Evolutionary conservation across 2,797 vertebrate genomes (phyloP).

Genomic region (Pelochelys cantorii): DNA sequence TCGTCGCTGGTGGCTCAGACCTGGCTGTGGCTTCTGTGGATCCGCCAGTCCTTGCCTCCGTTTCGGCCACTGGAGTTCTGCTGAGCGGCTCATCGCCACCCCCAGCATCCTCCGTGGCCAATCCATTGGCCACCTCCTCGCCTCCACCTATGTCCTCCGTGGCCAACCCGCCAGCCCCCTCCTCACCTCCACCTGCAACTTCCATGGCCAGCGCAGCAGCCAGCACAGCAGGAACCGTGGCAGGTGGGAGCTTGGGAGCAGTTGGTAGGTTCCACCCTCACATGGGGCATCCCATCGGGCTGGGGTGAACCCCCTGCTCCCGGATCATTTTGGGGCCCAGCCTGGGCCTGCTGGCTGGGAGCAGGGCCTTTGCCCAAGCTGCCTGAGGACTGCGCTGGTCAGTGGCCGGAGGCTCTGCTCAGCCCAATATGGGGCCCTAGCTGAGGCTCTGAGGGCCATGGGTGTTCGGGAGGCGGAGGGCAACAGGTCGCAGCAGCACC

Average conservation of each 20-base stretch:
- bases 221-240: no score
- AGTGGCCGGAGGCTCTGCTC: rapidly evolving
- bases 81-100: no score
- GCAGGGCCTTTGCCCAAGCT: not conserved
- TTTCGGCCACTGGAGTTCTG: not conserved
- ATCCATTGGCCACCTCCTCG: not conserved
- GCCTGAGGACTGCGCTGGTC: not conserved
- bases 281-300: no score
- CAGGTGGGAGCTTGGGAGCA: no score
- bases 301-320: not conserved
- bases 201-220: no score
- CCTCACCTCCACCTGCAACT: no score
- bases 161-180: not conserved
- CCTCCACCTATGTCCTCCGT: conserved; percentile 56
- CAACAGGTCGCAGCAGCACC: not conserved
- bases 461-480: not conserved
- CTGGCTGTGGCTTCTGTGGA: rapidly evolving
- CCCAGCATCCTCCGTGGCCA: no score
- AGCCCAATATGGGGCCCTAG: not conserved
- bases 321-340: not conserved
- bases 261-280: not conserved
- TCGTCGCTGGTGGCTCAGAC: rapidly evolving
- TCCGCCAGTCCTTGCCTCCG: not conserved
- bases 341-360: not conserved
- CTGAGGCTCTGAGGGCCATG: rapidly evolving